A percentile compares a stretch with the other conserved stretches of the same genome.
These are phyloP conservation scores for Synanthedon myopaeformis DNA, from an alignment of 2,888 invertebrate genomes.

Conservation along the genomic window DNA sequence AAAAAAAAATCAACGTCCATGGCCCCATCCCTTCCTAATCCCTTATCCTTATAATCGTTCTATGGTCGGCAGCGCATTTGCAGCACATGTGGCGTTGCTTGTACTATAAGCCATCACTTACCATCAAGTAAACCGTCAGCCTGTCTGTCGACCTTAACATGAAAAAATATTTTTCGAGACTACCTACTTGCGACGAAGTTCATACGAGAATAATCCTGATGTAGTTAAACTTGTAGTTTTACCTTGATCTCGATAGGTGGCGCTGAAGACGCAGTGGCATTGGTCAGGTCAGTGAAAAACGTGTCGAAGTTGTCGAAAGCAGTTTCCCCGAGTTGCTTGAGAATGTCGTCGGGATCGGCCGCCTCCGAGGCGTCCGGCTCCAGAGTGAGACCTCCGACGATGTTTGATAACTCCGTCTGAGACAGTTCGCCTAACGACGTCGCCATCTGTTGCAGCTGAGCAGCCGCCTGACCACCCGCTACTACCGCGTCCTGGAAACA, in stretches of 20 bases:
- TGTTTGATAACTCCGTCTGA: constrained; percentile 77
- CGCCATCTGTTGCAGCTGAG: constrained; percentile 64
- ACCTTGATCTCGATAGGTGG: constrained; percentile 78
- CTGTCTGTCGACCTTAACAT: too few relatives aligned
- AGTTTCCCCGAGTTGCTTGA: constrained; percentile 85
- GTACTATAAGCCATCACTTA: too few relatives aligned
- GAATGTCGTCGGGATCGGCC: constrained; percentile 80
- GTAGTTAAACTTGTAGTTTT: constrained; percentile 10
- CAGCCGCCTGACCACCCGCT: constrained; percentile 65
- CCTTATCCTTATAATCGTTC: too few relatives aligned
- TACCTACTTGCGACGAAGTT: too few relatives aligned
- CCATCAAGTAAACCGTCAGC: too few relatives aligned
- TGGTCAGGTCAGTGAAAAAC: constrained; percentile 81
- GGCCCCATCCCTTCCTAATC: too few relatives aligned
- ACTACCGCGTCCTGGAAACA: constrained; percentile 73
- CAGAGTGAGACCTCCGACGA: constrained; percentile 72
- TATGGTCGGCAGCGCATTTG: too few relatives aligned
- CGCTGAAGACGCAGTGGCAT: constrained; percentile 73
- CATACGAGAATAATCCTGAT: too few relatives aligned
- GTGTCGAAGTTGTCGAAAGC: constrained; percentile 88
- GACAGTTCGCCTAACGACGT: constrained; percentile 75
- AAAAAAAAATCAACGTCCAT: too few relatives aligned
- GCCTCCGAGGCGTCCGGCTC: constrained; percentile 51
- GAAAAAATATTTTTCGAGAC: too few relatives aligned
- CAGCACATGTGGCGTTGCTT: too few relatives aligned